Base-by-base conservation (phyloP, 1,140 invertebrate species). In the Radopholus similis region DNA sequence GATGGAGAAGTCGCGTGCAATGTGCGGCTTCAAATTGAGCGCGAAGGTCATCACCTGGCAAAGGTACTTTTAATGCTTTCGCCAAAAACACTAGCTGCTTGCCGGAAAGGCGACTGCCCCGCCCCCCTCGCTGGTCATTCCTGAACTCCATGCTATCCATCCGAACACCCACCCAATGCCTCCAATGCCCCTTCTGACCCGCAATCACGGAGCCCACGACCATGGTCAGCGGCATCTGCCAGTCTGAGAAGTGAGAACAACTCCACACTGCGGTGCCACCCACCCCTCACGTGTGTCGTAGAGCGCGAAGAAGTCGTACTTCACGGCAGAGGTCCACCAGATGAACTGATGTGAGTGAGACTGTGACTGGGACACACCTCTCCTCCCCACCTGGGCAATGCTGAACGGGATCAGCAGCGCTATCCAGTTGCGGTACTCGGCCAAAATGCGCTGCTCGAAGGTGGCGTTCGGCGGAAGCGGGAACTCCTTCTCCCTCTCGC, bases 361-460 rank as follows among this genome's bases (percentile, higher is more conserved):
- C n/a, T 56, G n/a, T n/a, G n/a, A n/a, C n/a, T n/a, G n/a, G n/a
- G n/a, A n/a, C n/a, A n/a, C n/a, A n/a, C n/a, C n/a, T n/a, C n/a
- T n/a, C n/a, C n/a, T 64, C 26, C 18, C 18, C 28, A 75, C 74
- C 40, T 75, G 74, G 11, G 74, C 69, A 35, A 75, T n/a, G 34
- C n/a, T 37, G 51, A 75, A 75, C 44, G 74, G 74, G 32, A 75
- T 74, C n/a, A 75, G 42, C 9, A 75, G 53, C 9, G 73, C 74
- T 11, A 74, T 51, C 21, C 70, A 75, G 38, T 75, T 75, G 26
- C 69, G 40, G 32, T 75, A 74, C 40, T 75, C 75, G 21, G 70
- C 37, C 23, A 75, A 15, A 15, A 76, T 34, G 35, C 65, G 64
- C 44, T 75, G 64, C 15, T 73, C 64, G 40, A 75, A 59, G 6